These are phyloP conservation scores for Fukomys damarensis DNA, from an alignment of 2,113 vertebrate species.

Conservation along the genomic window DNA sequence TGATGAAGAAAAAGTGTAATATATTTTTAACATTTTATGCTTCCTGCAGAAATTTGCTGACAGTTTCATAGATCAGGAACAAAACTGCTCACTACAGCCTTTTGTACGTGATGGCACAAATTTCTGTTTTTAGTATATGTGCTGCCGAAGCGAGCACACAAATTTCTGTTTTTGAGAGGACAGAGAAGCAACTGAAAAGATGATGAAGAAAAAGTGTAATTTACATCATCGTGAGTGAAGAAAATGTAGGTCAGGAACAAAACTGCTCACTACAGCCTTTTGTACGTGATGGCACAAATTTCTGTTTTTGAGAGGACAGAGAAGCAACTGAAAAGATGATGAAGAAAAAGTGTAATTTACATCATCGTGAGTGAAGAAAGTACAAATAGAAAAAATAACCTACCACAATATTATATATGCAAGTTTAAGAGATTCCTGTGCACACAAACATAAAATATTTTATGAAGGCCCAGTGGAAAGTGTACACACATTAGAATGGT, in stretches of 20 bases:
- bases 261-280: neutral
- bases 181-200: too few relatives aligned
- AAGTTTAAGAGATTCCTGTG: neutral
- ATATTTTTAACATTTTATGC: neutral
- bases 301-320: neutral
- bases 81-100: neutral
- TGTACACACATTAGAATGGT: neutral
- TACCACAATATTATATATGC: neutral
- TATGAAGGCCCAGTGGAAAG: neutral
- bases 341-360: neutral
- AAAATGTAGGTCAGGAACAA: neutral
- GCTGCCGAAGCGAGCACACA: too few relatives aligned
- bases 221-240: neutral
- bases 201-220: too few relatives aligned
- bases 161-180: too few relatives aligned
- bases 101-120: neutral
- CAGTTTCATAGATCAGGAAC: neutral
- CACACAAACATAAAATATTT: neutral
- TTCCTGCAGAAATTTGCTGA: neutral
- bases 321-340: neutral
- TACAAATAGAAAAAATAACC: neutral
- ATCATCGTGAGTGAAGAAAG: neutral
- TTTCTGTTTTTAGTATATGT: too few relatives aligned
- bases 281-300: neutral
- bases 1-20: too few relatives aligned